Evolutionary conservation across 2,888 invertebrate genomes (phyloP), one percentile per base, ranked within the genome.

Genomic region (Urechis unicinctus): DNA sequence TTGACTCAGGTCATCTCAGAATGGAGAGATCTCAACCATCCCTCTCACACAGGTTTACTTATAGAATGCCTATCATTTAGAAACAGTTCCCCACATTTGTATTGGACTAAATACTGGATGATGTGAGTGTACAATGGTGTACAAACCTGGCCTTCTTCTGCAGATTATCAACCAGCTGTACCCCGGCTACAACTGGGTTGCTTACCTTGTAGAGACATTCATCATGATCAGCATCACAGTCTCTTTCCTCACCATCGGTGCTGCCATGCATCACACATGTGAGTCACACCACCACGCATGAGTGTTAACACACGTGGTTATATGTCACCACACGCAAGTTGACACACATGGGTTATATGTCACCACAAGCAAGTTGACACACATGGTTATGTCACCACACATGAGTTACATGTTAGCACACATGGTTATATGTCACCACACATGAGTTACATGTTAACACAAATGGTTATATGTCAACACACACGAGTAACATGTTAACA

Each of bases 171-270:
- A 67, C 30, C 47, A 66, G 24, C 60, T 65, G 30, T 71, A 74
- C 58, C 69, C 73, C 5, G 52, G 56, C 3, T 74, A 68, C 57
- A 54, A 59, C 49, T 76, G 73, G 73, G 72, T 76, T 21, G 73
- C 74, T 9, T 49, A 70, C 3, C 61, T 75, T 31, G 69, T 74
- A 3, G 69, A 75, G 57, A 45, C 73, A 25, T 76, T 76, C 58
- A 76, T 76, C 24, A 65, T 75, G 53, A 68, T 75, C 66, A 74
- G 73, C 59, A 76, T 75, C 28, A 72, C 73, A 0, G 76, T 76
- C n/a, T 76, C 76, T 13, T 76, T 65, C 56, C 69, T 75, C 29
- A 74, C 73, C 3, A 71, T 71, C 3, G 75, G 74, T 21, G 69
- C 73, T 3, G 73, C 74, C 3, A 59, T 75, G 52, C 70, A 73